Evolutionary conservation across 1,140 invertebrate species (phyloP).

Genomic region (Drosophila orena): DNA sequence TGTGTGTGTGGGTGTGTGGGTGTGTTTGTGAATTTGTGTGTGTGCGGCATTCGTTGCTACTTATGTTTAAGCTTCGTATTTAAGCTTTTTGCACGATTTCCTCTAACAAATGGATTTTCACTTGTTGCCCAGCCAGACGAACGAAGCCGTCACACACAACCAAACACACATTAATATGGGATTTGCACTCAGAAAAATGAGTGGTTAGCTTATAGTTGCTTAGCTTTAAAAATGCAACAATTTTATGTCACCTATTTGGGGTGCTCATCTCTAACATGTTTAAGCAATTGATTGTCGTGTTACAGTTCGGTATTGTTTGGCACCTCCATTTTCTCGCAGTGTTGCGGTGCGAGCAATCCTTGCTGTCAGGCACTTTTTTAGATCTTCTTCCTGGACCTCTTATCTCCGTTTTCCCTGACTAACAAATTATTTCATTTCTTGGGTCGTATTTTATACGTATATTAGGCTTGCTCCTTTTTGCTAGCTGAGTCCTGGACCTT

Average conservation of each 20-base stretch:
- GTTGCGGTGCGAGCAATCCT: conserved; percentile 49
- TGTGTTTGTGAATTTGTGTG: background rate
- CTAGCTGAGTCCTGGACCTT: background rate
- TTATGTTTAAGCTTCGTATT: conserved; percentile 82
- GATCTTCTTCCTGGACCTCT: conserved; percentile 35
- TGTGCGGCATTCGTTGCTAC: conserved; percentile 64
- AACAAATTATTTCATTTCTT: conserved; percentile 81
- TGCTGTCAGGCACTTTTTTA: conserved; percentile 75
- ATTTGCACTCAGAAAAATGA: conserved; percentile 2
- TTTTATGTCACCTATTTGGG: too few species aligned
- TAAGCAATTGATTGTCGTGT: background rate
- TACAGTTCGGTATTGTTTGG: background rate
- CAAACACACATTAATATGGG: conserved; percentile 11
- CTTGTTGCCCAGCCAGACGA: conserved; percentile 68
- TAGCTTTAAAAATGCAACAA: too few species aligned
- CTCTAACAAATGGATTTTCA: conserved; percentile 82
- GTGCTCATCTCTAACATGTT: background rate
- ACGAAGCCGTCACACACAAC: conserved; percentile 37
- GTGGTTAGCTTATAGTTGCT: too few species aligned
- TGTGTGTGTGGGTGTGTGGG: conserved; percentile 4
- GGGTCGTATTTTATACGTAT: conserved; percentile 47
- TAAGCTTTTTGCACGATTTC: conserved; percentile 82
- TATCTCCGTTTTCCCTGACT: conserved; percentile 37
- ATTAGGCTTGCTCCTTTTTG: conserved; percentile 6
- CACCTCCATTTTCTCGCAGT: background rate